A percentile compares a stretch with the other conserved stretches of the same genome.
Conservation (phyloP, 53 echinoderm and acorn worm genomes). For the Hippasteria phrygiana region DNA sequence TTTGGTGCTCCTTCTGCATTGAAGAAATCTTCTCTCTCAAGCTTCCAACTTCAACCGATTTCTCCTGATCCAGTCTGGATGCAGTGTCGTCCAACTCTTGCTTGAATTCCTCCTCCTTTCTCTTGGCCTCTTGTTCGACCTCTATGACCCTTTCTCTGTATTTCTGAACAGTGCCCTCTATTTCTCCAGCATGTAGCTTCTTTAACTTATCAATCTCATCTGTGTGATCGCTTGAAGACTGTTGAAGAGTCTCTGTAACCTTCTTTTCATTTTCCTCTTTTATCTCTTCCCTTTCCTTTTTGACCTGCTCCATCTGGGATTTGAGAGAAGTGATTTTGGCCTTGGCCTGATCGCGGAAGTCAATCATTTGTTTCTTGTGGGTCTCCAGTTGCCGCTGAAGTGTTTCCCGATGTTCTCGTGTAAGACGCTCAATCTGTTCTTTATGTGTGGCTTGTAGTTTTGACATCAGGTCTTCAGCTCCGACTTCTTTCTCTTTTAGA, state of each 20-base stretch:
- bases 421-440: conserved; percentile 84
- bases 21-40: conserved; percentile 27
- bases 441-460: conserved; percentile 84
- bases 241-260: conserved; percentile 29
- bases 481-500: conserved; percentile 88
- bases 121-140: conserved; percentile 37
- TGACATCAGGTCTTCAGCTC: conserved; percentile 83
- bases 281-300: conserved; percentile 65
- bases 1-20: conserved; percentile 32
- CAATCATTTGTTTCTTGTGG: conserved; percentile 84
- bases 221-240: neutral
- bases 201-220: conserved; percentile 49
- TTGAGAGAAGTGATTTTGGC: conserved; percentile 83
- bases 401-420: conserved; percentile 75
- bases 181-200: conserved; percentile 17
- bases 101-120: conserved; percentile 10
- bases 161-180: conserved; percentile 19
- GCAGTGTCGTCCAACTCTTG: conserved; percentile 49
- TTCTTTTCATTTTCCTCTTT: conserved; percentile 54
- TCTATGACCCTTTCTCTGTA: neutral
- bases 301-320: conserved; percentile 75
- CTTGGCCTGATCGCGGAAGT: conserved; percentile 95
- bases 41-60: conserved; percentile 28
- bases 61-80: conserved; percentile 60
- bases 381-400: conserved; percentile 61